Conservation (phyloP, 2,888 invertebrate genomes). For the Idaea dimidiata region DNA sequence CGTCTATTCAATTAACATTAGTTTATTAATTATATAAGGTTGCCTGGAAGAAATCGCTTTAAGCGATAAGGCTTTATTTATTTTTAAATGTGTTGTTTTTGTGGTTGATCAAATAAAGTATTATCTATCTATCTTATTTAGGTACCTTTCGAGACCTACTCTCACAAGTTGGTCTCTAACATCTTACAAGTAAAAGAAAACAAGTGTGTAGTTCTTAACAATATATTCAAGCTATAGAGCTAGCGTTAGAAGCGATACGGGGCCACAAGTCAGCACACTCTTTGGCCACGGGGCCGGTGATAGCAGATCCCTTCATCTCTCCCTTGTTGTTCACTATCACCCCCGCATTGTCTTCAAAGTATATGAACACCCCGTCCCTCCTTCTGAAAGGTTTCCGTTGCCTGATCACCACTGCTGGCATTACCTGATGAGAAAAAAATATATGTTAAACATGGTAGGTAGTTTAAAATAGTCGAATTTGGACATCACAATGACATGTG, state of each 20-base stretch:
- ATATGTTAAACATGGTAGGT: neutral
- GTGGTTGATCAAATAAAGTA: too few relatives aligned
- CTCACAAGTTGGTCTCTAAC: too few relatives aligned
- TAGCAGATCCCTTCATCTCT: slow-evolving; percentile 99
- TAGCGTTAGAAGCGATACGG: slow-evolving; percentile 99
- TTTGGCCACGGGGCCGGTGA: slow-evolving; percentile 99
- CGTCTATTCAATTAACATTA: too few relatives aligned
- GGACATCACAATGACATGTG: too few relatives aligned
- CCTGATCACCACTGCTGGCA: slow-evolving; percentile 99
- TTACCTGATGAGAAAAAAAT: slow-evolving; percentile 82
- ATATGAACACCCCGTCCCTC: slow-evolving; percentile 99
- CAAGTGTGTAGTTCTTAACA: slow-evolving; percentile 36
- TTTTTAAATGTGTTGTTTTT: too few relatives aligned
- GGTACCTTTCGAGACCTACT: too few relatives aligned
- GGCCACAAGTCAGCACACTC: slow-evolving; percentile 99
- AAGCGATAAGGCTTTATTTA: too few relatives aligned
- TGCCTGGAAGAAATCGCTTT: too few relatives aligned
- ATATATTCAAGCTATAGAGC: slow-evolving; percentile 93
- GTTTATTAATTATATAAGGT: too few relatives aligned
- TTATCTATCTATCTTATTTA: too few relatives aligned
- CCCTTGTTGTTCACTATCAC: slow-evolving; percentile 99
- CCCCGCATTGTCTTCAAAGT: slow-evolving; percentile 99
- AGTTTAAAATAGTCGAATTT: too few relatives aligned
- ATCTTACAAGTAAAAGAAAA: slow-evolving; percentile 11
- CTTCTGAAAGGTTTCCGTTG: slow-evolving; percentile 99